These are phyloP conservation scores for Phocides pigmalion DNA, from an alignment of 1,140 invertebrate species.

Conservation along the genomic window DNA sequence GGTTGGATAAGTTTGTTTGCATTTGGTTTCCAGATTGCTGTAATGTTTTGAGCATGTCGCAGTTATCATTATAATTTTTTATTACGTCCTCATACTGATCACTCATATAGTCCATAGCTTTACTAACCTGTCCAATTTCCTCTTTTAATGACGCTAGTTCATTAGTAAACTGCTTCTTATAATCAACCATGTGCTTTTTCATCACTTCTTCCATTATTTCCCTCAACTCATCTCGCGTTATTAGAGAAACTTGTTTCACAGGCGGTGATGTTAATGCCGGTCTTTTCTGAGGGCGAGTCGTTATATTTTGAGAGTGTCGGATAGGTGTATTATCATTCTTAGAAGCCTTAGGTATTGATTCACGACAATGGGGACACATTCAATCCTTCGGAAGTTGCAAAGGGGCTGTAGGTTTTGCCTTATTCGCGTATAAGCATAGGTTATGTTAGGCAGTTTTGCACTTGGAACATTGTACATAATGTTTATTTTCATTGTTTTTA, in stretches of 20 bases:
- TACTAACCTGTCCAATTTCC: not conserved
- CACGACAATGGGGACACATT: not conserved
- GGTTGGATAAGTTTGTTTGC: not conserved
- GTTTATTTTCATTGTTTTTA: not conserved
- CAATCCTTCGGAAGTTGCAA: too few relatives aligned
- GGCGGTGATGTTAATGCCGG: slow-evolving; percentile 4
- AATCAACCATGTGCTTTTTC: slow-evolving; percentile 1
- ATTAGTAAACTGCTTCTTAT: not conserved
- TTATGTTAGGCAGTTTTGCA: slow-evolving; percentile 10
- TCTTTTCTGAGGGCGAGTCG: not conserved
- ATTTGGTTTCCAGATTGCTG: not conserved
- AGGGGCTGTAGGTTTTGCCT: not conserved
- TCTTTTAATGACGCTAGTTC: not conserved
- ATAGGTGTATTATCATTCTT: slow-evolving; percentile 12
- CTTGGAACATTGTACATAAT: slow-evolving; percentile 3
- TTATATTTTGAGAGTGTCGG: not conserved
- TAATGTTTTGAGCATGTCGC: not conserved
- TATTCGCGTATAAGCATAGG: not conserved
- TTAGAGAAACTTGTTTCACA: too few relatives aligned
- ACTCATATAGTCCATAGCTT: slow-evolving; percentile 1
- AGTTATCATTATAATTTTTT: not conserved
- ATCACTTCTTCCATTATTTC: slow-evolving; percentile 10
- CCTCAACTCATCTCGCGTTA: slow-evolving; percentile 5
- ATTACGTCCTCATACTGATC: slow-evolving; percentile 1
- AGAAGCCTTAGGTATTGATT: slow-evolving; percentile 1